Conservation (phyloP, 2,888 invertebrate genomes). For the Chrysolina haemoptera region DNA sequence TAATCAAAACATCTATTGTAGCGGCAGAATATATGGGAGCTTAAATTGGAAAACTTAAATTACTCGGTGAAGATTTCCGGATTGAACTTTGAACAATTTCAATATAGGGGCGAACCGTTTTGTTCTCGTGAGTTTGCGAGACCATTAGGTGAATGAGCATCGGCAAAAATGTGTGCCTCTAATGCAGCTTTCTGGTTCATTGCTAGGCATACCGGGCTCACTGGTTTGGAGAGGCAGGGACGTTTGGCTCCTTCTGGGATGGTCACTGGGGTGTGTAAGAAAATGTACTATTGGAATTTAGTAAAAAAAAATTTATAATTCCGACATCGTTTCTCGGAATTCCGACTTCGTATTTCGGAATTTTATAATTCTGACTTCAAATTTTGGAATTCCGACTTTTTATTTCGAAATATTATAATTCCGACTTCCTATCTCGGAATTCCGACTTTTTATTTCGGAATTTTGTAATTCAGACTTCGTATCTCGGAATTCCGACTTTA, state of each 20-base stretch:
- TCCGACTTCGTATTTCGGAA: too few species aligned
- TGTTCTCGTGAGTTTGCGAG: conserved; percentile 23
- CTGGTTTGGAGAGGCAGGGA: conserved; percentile 4
- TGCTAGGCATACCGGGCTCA: not conserved
- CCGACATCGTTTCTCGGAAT: too few species aligned
- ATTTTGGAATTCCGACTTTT: too few species aligned
- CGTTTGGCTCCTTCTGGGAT: not conserved
- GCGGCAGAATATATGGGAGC: conserved; percentile 39
- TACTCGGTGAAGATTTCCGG: conserved; percentile 33
- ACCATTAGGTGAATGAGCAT: conserved; percentile 28
- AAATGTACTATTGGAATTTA: too few species aligned
- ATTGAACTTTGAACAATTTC: conserved; percentile 38
- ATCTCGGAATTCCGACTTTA: too few species aligned
- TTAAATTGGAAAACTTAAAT: conserved; percentile 50
- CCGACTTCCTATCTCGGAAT: too few species aligned
- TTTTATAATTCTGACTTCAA: too few species aligned
- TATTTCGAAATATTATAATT: too few species aligned
- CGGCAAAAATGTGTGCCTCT: not conserved
- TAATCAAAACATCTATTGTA: conserved; percentile 43
- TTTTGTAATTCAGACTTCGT: too few species aligned
- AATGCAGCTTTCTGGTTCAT: not conserved
- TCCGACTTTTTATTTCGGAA: too few species aligned
- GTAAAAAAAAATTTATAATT: too few species aligned
- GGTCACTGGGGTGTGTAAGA: too few species aligned
- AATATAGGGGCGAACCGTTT: conserved; percentile 36